A percentile compares a stretch with the other conserved stretches of the same genome.
These are phyloP conservation scores for Ciconia nigra DNA, from an alignment of 2,797 vertebrate species.

Conservation along the genomic window DNA sequence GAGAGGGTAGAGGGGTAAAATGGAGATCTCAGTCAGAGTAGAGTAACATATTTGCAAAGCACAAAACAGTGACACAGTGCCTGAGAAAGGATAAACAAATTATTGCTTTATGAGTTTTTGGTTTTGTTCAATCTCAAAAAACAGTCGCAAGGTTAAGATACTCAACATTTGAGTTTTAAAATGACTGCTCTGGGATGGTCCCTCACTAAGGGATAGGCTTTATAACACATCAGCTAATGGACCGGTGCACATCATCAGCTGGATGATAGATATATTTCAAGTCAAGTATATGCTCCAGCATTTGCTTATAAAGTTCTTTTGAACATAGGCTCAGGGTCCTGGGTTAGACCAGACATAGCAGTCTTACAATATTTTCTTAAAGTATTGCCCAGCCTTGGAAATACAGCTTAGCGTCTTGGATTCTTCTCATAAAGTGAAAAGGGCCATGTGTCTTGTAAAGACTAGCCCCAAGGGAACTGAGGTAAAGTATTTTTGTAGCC, in stretches of 20 bases:
- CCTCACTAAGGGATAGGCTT: background rate
- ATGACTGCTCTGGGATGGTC: background rate
- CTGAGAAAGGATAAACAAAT: background rate
- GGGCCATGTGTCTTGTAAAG: constrained; percentile 63
- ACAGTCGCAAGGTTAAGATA: background rate
- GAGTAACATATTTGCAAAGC: background rate
- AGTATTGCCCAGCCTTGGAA: constrained; percentile 40
- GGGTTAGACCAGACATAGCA: background rate
- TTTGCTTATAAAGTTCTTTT: background rate
- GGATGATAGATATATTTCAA: background rate
- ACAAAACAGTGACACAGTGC: fast-evolving
- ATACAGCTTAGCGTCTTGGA: constrained; percentile 45
- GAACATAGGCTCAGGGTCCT: background rate
- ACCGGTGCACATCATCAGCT: background rate
- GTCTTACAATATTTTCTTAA: constrained; percentile 41
- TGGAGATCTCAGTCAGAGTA: background rate
- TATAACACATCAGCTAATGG: background rate
- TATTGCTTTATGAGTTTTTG: background rate
- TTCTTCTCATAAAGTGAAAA: constrained; percentile 50
- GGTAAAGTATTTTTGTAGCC: constrained; percentile 69
- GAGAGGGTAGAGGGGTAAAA: background rate
- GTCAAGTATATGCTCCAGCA: background rate
- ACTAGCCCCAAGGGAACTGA: constrained; percentile 55
- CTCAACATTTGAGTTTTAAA: background rate
- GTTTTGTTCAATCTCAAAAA: background rate